A percentile compares a stretch with the other conserved stretches of the same genome.
Conservation (phyloP, 2,888 invertebrate species). For the Camptogramma bilineatum region DNA sequence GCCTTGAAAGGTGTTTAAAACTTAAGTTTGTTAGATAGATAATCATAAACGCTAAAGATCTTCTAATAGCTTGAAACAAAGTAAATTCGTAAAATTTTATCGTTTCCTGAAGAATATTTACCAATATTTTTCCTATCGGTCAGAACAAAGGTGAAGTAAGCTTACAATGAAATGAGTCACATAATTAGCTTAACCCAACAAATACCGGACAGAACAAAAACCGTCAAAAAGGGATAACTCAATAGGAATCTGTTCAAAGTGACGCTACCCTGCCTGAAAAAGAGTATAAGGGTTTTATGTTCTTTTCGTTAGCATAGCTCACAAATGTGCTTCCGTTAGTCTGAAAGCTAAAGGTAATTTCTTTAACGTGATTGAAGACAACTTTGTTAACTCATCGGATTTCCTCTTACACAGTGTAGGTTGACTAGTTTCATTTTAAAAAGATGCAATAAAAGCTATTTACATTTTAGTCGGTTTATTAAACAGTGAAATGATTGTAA, state of each 20-base stretch:
- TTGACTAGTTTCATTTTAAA: no score
- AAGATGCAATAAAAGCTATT: no score
- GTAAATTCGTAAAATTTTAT: neutral
- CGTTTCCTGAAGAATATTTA: neutral
- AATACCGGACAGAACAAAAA: constrained; percentile 32
- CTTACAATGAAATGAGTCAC: constrained; percentile 23
- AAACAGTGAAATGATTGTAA: no score
- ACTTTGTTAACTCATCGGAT: neutral
- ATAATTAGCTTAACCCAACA: constrained; percentile 32
- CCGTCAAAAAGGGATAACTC: constrained; percentile 37
- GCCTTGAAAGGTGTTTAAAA: no score
- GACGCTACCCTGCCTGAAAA: constrained; percentile 53
- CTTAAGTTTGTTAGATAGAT: no score
- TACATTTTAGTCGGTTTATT: no score
- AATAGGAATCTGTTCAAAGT: constrained; percentile 50
- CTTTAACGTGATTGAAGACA: neutral
- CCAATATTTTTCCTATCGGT: neutral
- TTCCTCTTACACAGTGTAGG: neutral
- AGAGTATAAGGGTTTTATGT: constrained; percentile 81
- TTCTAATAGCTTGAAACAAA: no score
- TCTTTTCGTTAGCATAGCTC: constrained; percentile 80
- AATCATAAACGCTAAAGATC: no score
- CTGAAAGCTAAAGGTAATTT: constrained; percentile 3
- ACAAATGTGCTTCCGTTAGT: constrained; percentile 56
- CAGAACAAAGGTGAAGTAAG: constrained; percentile 21